These are phyloP conservation scores for Anolis sagrei DNA, from an alignment of 2,113 vertebrate genomes.

Conservation along the genomic window DNA sequence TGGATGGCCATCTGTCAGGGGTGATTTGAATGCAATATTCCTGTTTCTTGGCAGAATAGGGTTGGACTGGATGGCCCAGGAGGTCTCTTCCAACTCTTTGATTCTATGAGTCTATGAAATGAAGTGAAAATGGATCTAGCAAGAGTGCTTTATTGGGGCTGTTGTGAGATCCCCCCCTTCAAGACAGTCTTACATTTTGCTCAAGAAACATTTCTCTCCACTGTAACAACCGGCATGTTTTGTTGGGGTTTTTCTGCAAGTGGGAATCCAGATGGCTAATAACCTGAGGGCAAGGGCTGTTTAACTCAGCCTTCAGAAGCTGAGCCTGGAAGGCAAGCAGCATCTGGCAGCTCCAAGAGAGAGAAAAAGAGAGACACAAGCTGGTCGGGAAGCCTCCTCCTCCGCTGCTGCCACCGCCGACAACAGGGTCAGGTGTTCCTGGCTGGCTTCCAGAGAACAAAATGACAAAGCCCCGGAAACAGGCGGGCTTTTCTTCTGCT, in stretches of 20 bases:
- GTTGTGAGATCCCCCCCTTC: too few relatives aligned
- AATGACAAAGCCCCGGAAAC: background rate
- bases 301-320: background rate
- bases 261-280: background rate
- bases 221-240: background rate
- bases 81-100: too few relatives aligned
- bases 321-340: background rate
- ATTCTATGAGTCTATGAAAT: too few relatives aligned
- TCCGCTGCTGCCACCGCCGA: background rate
- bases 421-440: background rate
- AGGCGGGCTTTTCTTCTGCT: background rate
- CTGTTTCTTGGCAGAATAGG: too few relatives aligned
- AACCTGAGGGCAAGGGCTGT: background rate
- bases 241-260: background rate
- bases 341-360: background rate
- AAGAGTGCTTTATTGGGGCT: too few relatives aligned
- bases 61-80: too few relatives aligned
- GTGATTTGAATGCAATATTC: too few relatives aligned
- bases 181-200: background rate
- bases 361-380: background rate
- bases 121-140: too few relatives aligned
- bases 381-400: background rate
- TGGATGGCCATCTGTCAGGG: too few relatives aligned
- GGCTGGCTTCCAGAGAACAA: constrained; percentile 2
- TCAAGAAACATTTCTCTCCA: background rate